Evolutionary conservation across 2,113 vertebrate species (phyloP), one percentile per base, ranked within the genome.

Genomic region (Mixornis gularis): DNA sequence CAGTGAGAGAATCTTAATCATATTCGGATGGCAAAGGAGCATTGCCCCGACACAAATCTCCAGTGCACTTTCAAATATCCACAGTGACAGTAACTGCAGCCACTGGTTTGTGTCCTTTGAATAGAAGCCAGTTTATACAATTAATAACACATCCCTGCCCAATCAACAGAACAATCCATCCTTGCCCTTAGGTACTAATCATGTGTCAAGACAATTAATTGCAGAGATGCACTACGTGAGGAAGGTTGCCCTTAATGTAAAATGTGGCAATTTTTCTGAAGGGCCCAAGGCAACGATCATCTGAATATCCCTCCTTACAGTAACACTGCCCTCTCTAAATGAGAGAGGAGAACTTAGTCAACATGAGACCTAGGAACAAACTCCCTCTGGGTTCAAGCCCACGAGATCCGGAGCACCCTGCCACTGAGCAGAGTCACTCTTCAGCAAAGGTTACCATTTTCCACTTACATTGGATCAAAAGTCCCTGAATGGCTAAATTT

Each of bases 161-260:
- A 73, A 87, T 80, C 87, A 95, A 83, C 91, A 92, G 85, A 95
- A 92, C 9, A 25, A 85, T 89, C 68, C 0, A 71, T 92, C 91
- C 93, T 94, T 94, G 94, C 94, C 94, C 92, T 91, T 46, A 87
- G 96, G 94, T 92, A 82, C 85, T 91, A 91, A 94, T 89, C 89
- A 83, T 87, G 68, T 94, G 96, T 95, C 96, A 85, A 92, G 91
- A 79, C 87, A 94, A 94, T 93, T 92, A 95, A 95, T 83, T 70
- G 91, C 92, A 85, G 81, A 5, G 9, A 87, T 85, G 81, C 63
- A 40, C 77, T 79, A 58, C 8, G 63, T 74, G 74, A 87, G 48
- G 44, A 92, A 83, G 79, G 63, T 48, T 96, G 91, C 68, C 63
- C 60, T 73, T 77, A 86, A 70, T 80, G 79, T 58, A 89, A 85